Conservation (phyloP, 2,888 invertebrate genomes). For the Sthenelais limicola region DNA sequence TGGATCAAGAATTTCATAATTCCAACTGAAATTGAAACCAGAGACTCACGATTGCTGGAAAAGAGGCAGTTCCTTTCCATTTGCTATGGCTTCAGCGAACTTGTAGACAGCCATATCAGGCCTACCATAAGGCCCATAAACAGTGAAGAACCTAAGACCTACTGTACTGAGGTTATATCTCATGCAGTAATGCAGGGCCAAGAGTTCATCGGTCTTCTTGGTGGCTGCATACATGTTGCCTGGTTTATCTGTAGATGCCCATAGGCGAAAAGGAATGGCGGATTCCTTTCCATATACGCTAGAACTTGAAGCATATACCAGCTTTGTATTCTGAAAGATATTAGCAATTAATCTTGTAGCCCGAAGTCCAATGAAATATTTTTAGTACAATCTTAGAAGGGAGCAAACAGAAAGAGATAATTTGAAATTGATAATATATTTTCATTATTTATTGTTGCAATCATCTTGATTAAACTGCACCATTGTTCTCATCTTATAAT, state of each 20-base stretch:
- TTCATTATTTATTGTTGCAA: too few relatives aligned
- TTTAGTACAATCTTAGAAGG: neutral
- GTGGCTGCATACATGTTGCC: constrained; percentile 55
- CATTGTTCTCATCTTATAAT: neutral
- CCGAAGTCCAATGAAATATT: neutral
- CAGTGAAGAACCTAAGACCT: constrained; percentile 54
- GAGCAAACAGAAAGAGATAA: neutral
- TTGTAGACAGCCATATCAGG: constrained; percentile 55
- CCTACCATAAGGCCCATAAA: constrained; percentile 56
- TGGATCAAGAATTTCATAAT: neutral
- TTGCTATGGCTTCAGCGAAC: constrained; percentile 48
- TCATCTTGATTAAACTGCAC: neutral
- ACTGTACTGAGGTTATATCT: constrained; percentile 43
- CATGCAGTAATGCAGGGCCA: constrained; percentile 50
- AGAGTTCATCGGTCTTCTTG: constrained; percentile 51
- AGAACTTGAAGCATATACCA: constrained; percentile 54
- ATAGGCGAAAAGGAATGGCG: constrained; percentile 47
- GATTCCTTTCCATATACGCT: constrained; percentile 53
- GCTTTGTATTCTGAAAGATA: constrained; percentile 42
- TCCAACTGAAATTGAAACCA: neutral
- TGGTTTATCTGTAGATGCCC: constrained; percentile 46
- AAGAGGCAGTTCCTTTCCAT: constrained; percentile 46
- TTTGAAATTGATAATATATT: neutral
- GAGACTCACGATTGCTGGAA: constrained; percentile 46
- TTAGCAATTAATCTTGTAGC: neutral